Conservation (phyloP, 2,113 vertebrate species). For the Microtus pennsylvanicus region DNA sequence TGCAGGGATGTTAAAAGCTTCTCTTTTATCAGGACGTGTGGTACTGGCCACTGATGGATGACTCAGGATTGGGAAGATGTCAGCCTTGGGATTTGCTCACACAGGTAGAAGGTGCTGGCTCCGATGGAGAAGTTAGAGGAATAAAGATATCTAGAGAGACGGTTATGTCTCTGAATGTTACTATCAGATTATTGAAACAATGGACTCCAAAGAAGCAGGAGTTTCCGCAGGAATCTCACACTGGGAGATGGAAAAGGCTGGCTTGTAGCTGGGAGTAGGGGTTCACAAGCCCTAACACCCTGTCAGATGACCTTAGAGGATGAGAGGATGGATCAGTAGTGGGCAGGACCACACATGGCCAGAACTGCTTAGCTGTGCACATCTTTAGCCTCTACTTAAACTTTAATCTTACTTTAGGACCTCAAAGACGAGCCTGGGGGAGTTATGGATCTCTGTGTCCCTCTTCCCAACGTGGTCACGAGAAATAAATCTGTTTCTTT, state of each 20-base stretch:
- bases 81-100: neutral
- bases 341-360: neutral
- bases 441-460: neutral
- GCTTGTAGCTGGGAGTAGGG: neutral
- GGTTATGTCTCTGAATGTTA: neutral
- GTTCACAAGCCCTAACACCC: neutral
- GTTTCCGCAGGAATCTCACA: neutral
- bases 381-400: neutral
- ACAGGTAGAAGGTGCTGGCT: fast-evolving
- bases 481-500: neutral
- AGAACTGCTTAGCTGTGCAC: neutral
- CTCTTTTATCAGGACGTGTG: neutral
- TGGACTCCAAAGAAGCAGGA: neutral
- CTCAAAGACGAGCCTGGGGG: neutral
- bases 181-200: neutral
- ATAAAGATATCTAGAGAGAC: neutral
- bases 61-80: neutral
- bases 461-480: neutral
- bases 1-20: neutral
- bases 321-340: neutral
- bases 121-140: no score
- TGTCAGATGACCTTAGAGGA: neutral
- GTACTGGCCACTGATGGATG: no score
- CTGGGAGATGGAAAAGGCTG: neutral
- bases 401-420: neutral